Base-by-base conservation (phyloP, 2,888 invertebrate species). In the Acanthosepion pharaonis region DNA sequence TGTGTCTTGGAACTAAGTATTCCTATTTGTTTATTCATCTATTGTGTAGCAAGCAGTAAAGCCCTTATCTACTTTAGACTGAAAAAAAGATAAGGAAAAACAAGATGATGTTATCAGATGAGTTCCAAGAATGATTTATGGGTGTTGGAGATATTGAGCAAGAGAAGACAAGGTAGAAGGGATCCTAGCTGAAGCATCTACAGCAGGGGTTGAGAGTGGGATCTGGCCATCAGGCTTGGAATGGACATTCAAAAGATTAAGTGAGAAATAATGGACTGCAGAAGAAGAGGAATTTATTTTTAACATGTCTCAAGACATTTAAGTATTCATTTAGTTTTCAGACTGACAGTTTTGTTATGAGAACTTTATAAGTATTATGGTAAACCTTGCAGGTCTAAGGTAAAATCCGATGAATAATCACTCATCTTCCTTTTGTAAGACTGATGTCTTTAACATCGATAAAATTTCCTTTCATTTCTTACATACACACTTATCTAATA, bases 1-100 rank as follows among this genome's bases (percentile, higher is more conserved):
- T 78, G 78, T 33, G 78, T 78, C 59, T 78, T n/a, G 9, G 33
- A 78, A n/a, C 78, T 15, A 78, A 78, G 78, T 78, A 78, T n/a
- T 23, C 9, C n/a, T 78, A 18, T 78, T 33, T n/a, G 78, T 78
- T 78, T 78, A 78, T 78, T 33, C 78, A 15, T n/a, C n/a, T 15
- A n/a, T 78, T 78, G 15, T 78, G 18, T 15, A 78, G 78, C 15
- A 78, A 78, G 78, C n/a, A 15, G 78, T 78, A 78, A 78, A 78
- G 78, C 78, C 78, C 78, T 78, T 78, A 78, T 78, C n/a, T n/a
- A 78, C n/a, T 78, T 78, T n/a, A n/a, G 78, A 15, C n/a, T n/a
- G 23, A 33, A 78, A n/a, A 33, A n/a, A 78, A 78, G n/a, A 78
- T 78, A 78, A 78, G 78, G 78, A 78, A 78, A 78, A 78, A 33